These are phyloP conservation scores for Dendroctonus valens DNA, from an alignment of 1,140 invertebrate species.

Conservation along the genomic window DNA sequence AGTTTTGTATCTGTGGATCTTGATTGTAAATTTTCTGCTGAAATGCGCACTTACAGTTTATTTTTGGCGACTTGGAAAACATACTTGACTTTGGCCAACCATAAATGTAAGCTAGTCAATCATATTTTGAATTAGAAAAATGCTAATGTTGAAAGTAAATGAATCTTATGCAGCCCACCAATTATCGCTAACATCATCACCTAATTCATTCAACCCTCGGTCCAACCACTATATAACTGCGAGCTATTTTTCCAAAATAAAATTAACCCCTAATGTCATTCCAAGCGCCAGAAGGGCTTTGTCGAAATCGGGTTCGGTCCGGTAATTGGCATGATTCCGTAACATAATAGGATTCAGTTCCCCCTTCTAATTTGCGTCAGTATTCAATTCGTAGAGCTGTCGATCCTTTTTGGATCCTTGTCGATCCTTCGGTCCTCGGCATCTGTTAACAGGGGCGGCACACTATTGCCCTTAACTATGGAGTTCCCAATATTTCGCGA, in stretches of 20 bases:
- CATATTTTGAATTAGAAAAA: no score
- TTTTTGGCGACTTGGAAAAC: no score
- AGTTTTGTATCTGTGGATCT: no score
- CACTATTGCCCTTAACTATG: no score
- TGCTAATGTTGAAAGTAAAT: no score
- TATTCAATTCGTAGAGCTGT: slow-evolving; percentile 25
- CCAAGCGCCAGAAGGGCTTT: slow-evolving; percentile 18
- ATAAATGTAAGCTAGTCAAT: no score
- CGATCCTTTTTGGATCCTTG: slow-evolving; percentile 17
- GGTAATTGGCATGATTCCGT: slow-evolving; percentile 25
- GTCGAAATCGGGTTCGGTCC: slow-evolving; percentile 23
- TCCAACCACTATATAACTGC: slow-evolving; percentile 18
- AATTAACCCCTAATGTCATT: slow-evolving; percentile 25
- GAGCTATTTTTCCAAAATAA: slow-evolving; percentile 23
- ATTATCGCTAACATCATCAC: background rate
- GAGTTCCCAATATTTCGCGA: no score
- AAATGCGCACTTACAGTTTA: no score
- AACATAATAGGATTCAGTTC: slow-evolving; percentile 22
- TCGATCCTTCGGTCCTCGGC: slow-evolving; percentile 16
- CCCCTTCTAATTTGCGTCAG: slow-evolving; percentile 24
- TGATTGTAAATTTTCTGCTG: no score
- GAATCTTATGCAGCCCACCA: no score
- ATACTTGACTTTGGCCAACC: no score
- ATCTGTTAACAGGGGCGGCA: slow-evolving; percentile 1
- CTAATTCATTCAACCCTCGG: slow-evolving; percentile 8